Evolutionary conservation across 1,140 invertebrate species (phyloP).

Genomic region (Megathymus violae): DNA sequence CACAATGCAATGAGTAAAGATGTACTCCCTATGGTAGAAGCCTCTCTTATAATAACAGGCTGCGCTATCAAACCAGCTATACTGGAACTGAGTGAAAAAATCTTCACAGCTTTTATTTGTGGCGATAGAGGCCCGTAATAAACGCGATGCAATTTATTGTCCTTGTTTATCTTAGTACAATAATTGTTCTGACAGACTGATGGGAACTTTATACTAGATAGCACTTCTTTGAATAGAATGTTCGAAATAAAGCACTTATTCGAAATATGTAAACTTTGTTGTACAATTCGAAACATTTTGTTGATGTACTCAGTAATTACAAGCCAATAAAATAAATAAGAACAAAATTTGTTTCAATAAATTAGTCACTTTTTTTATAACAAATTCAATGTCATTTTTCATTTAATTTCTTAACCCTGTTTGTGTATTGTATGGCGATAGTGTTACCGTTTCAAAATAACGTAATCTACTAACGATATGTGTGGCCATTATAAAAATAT

Average conservation of each 20-base stretch:
- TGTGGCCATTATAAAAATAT: too few species aligned
- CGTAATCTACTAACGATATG: too few species aligned
- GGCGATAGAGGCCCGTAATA: slow-evolving; percentile 86
- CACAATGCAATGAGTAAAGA: slow-evolving; percentile 85
- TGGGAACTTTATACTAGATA: slow-evolving; percentile 46
- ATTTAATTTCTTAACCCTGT: too few species aligned
- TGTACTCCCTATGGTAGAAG: slow-evolving; percentile 83
- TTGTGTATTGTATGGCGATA: too few species aligned
- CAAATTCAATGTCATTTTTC: slow-evolving; percentile 4
- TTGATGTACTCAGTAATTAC: background rate
- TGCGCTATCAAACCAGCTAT: slow-evolving; percentile 87
- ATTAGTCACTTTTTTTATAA: too few species aligned
- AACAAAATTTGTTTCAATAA: too few species aligned
- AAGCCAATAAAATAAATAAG: background rate
- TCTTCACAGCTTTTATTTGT: slow-evolving; percentile 89
- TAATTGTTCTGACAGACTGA: slow-evolving; percentile 40
- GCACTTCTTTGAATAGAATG: slow-evolving; percentile 47
- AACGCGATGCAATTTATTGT: slow-evolving; percentile 63
- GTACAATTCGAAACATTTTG: slow-evolving; percentile 42
- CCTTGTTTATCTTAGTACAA: slow-evolving; percentile 47
- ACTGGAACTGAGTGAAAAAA: slow-evolving; percentile 92
- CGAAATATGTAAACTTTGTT: slow-evolving; percentile 28
- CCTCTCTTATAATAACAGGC: slow-evolving; percentile 88
- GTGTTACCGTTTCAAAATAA: too few species aligned
- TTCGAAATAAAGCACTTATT: slow-evolving; percentile 36